These are phyloP conservation scores for Xanthia icteritia DNA, from an alignment of 2,888 invertebrate species.

Conservation along the genomic window DNA sequence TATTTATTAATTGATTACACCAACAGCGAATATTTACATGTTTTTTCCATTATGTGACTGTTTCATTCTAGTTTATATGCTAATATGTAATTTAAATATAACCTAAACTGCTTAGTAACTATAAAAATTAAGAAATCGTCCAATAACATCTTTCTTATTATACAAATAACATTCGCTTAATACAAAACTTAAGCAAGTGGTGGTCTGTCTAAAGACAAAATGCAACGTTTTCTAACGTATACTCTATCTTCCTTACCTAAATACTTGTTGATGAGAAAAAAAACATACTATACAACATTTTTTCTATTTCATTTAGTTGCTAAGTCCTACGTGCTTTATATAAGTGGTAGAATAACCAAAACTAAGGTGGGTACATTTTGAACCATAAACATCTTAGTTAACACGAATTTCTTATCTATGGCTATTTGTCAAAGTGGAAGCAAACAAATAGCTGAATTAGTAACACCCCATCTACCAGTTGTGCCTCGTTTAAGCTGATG, in stretches of 20 bases:
- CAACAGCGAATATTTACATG: background rate
- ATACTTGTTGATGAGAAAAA: background rate
- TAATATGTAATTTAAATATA: too few species aligned
- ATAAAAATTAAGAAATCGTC: too few species aligned
- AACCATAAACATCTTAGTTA: constrained; percentile 82
- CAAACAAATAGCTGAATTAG: constrained; percentile 83
- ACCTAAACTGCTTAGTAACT: too few species aligned
- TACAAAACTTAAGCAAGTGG: too few species aligned
- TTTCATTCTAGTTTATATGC: too few species aligned
- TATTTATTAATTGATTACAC: background rate
- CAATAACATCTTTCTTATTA: too few species aligned
- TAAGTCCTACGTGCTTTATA: too few species aligned
- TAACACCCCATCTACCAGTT: constrained; percentile 69
- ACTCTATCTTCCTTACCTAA: background rate
- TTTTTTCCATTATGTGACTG: too few species aligned
- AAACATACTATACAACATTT: too few species aligned
- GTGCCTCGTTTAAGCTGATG: constrained; percentile 63
- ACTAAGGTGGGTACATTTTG: constrained; percentile 63
- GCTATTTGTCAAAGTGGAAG: constrained; percentile 84
- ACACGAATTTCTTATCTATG: constrained; percentile 83
- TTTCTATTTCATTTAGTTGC: background rate
- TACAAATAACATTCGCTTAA: too few species aligned
- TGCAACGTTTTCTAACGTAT: background rate
- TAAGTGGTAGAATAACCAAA: background rate
- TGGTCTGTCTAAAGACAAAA: background rate